Conservation (phyloP, 2,888 invertebrate species). For the Drosophila rubida region DNA sequence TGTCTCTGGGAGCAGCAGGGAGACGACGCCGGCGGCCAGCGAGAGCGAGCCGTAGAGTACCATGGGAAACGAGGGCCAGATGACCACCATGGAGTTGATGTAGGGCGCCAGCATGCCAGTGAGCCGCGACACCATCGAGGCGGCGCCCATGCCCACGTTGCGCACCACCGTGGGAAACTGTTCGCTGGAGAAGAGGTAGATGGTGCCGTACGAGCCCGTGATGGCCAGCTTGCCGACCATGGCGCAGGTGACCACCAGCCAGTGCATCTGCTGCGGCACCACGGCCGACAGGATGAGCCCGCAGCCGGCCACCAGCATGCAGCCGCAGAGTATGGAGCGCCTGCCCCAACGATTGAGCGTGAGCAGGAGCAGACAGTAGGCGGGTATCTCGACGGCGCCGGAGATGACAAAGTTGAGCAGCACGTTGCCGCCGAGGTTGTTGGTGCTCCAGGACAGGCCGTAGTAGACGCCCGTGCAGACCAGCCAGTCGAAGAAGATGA, state of each 20-base stretch:
- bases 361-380: slow-evolving; percentile 88
- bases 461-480: slow-evolving; percentile 92
- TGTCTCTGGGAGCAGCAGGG: slow-evolving; percentile 91
- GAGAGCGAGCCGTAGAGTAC: slow-evolving; percentile 90
- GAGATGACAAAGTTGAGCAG: slow-evolving; percentile 91
- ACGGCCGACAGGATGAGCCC: slow-evolving; percentile 87
- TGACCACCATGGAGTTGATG: slow-evolving; percentile 88
- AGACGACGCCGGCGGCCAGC: slow-evolving; percentile 89
- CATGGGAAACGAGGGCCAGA: slow-evolving; percentile 89
- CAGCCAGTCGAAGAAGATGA: slow-evolving; percentile 91
- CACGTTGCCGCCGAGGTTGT: slow-evolving; percentile 89
- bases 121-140: slow-evolving; percentile 94
- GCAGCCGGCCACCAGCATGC: slow-evolving; percentile 88
- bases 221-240: slow-evolving; percentile 91
- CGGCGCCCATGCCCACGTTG: slow-evolving; percentile 93
- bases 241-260: slow-evolving; percentile 87
- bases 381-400: slow-evolving; percentile 91
- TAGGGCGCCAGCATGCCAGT: slow-evolving; percentile 90
- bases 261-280: slow-evolving; percentile 86
- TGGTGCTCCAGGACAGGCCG: slow-evolving; percentile 91
- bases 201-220: slow-evolving; percentile 90
- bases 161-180: slow-evolving; percentile 92
- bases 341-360: slow-evolving; percentile 90
- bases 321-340: slow-evolving; percentile 88
- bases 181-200: slow-evolving; percentile 90